Evolutionary conservation across 2,113 vertebrate species (phyloP), one percentile per base, ranked within the genome.

Genomic region (Baryphthengus martii): DNA sequence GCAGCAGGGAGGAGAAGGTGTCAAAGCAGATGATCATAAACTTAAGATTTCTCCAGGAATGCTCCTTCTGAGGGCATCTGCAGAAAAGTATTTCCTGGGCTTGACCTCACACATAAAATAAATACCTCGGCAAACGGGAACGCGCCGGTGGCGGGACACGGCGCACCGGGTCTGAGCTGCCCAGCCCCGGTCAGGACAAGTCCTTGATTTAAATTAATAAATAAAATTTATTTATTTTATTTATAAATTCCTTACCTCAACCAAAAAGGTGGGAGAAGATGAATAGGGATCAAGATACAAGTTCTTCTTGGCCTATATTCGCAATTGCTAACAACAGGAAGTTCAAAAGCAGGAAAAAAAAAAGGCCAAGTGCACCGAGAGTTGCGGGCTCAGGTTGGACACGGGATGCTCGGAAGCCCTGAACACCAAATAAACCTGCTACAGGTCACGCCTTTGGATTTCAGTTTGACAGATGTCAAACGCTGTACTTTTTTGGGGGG

Each of bases 131-230:
- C 6, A 66, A 70, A 47, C 1, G n/a, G 59, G 47, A 88, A 66
- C 0, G 3, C 17, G 28, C 28, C 14, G 14, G 39, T 2, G 39
- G 25, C 17, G 17, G 0, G 1, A 40, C 40, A 47, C 0, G 3
- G 45, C 3, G 25, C 8, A 0, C 70, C 16, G 5, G 3, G 14
- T 62, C 33, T 2, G 1, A 58, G n/a, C 29, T 13, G n/a, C 25
- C 21, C 31, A 59, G 29, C n/a, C 45, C 44, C 8, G 45, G 21
- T 53, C 59, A 75, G 35, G 70, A 18, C 11, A 21, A 47, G 40
- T 17, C 52, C 52, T 67, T 21, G 20, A 26, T 11, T 13, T 13
- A 11, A 28, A n/a, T n/a, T n/a, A n/a, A n/a, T n/a, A n/a, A n/a
- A n/a, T n/a, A n/a, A n/a, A n/a, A n/a, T n/a, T n/a, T n/a, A n/a